Conservation (phyloP, 2,797 vertebrate species). For the Astyanax mexicanus region DNA sequence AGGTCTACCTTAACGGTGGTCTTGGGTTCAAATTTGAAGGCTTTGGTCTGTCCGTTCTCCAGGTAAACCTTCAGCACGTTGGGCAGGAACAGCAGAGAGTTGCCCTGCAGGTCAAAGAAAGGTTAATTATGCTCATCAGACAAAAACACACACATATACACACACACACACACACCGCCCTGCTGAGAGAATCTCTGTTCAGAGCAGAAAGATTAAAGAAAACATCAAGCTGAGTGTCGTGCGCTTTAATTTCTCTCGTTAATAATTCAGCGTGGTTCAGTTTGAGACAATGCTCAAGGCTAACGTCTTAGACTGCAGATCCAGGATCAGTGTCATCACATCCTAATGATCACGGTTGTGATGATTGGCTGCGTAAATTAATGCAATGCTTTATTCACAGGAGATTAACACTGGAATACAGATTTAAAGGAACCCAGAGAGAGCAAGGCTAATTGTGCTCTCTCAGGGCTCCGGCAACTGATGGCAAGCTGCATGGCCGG, state of each 20-base stretch:
- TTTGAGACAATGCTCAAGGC: not conserved
- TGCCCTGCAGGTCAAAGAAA: slow-evolving; percentile 82
- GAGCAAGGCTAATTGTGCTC: too few relatives aligned
- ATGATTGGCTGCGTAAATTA: not conserved
- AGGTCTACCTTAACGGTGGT: slow-evolving; percentile 98
- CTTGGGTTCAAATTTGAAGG: slow-evolving; percentile 92
- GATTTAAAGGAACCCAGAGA: too few relatives aligned
- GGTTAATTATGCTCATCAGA: not conserved
- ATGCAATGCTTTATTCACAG: too few relatives aligned
- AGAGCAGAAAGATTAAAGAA: not conserved
- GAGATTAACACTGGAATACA: too few relatives aligned
- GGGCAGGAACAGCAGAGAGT: slow-evolving; percentile 94
- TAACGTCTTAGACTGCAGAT: not conserved
- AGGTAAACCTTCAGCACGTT: slow-evolving; percentile 97
- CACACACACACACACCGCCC: too few relatives aligned
- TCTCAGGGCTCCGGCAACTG: too few relatives aligned
- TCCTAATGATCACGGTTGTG: not conserved
- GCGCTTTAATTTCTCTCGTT: not conserved
- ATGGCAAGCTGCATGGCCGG: too few relatives aligned
- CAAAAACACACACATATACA: too few relatives aligned
- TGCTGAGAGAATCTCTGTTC: not conserved
- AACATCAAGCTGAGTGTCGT: not conserved
- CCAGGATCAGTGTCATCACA: not conserved
- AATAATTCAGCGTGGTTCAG: not conserved
- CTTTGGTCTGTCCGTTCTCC: slow-evolving; percentile 98